Conservation (phyloP, 2,797 vertebrate genomes). For the Lutra lutra region DNA sequence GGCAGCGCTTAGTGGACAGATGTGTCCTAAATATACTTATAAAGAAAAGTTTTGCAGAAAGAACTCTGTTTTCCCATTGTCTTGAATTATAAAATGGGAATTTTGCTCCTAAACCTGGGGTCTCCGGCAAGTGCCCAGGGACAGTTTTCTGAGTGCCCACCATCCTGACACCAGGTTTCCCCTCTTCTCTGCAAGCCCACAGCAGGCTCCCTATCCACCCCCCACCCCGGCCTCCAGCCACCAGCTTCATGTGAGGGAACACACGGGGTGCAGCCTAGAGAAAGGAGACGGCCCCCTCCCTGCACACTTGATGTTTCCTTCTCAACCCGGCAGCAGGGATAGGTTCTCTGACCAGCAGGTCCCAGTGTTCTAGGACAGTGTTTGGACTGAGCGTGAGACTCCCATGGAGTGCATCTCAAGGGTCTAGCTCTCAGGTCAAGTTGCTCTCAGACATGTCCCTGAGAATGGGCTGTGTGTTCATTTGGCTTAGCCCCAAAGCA, state of each 20-base stretch:
- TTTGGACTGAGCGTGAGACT: not conserved
- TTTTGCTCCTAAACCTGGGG: not conserved
- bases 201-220: not conserved
- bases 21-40: not conserved
- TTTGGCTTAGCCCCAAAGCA: not conserved
- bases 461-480: not conserved
- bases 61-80: not conserved
- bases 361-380: fast-evolving
- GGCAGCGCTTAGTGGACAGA: not conserved
- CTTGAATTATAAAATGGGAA: not conserved
- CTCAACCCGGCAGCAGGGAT: fast-evolving
- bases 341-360: not conserved
- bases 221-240: not conserved
- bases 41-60: not conserved
- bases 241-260: not conserved
- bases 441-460: not conserved
- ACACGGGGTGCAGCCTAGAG: not conserved
- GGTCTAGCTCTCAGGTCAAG: not conserved
- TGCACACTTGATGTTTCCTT: not conserved
- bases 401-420: not conserved
- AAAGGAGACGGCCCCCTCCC: too few species aligned
- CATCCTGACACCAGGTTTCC: not conserved
- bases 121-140: not conserved
- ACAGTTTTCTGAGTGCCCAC: not conserved
- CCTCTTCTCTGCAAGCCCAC: not conserved